A percentile compares a stretch with the other conserved stretches of the same genome.
Evolutionary conservation across 2,797 vertebrate species (phyloP).

Genomic region (Characodon lateralis): DNA sequence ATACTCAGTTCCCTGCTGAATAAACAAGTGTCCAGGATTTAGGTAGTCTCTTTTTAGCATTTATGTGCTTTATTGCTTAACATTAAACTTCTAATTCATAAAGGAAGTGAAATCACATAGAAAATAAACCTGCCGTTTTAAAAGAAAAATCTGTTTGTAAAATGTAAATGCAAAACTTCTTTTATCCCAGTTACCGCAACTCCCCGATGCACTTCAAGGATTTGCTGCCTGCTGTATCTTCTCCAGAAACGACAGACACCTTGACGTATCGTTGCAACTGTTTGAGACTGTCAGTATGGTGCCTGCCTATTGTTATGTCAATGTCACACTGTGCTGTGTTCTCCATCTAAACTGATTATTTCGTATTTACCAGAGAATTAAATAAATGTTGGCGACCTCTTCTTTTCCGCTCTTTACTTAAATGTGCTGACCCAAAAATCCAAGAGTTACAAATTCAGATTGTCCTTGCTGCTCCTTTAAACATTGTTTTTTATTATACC

Average conservation of each 20-base stretch:
- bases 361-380: background rate
- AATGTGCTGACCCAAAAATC: background rate
- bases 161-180: background rate
- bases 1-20: background rate
- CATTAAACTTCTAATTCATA: background rate
- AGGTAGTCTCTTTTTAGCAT: background rate
- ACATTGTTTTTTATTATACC: slow-evolving; percentile 39
- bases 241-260: background rate
- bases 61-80: background rate
- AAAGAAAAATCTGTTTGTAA: slow-evolving; percentile 3
- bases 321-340: background rate
- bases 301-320: background rate
- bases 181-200: background rate
- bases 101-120: background rate
- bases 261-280: background rate
- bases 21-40: background rate
- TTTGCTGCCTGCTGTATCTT: background rate
- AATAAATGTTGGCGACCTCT: background rate
- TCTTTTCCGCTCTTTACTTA: background rate
- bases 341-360: background rate
- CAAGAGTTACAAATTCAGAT: slow-evolving; percentile 31
- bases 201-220: background rate
- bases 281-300: background rate
- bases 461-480: slow-evolving; percentile 24
- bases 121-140: background rate